Evolutionary conservation across 2,797 vertebrate species (phyloP).

Genomic region (Rhyacichthys aspro): DNA sequence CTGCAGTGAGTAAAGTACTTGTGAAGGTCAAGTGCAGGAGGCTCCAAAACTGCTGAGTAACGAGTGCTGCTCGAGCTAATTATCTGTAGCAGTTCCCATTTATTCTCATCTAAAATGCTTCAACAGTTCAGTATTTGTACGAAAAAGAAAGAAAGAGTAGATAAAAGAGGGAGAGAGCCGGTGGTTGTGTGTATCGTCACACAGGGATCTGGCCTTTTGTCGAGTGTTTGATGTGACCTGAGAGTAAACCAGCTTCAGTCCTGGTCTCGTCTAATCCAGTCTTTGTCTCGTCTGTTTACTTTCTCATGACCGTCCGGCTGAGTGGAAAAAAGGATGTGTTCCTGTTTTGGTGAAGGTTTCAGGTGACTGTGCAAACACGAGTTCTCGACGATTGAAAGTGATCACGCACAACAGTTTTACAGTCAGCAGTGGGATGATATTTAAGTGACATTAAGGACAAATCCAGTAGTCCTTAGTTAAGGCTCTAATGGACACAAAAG

Average conservation of each 20-base stretch:
- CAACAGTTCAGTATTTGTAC: too few relatives aligned
- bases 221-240: slow-evolving; percentile 42
- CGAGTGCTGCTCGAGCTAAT: too few relatives aligned
- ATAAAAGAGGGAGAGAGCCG: slow-evolving; percentile 20
- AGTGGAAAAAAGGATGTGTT: background rate
- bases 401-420: background rate
- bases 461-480: too few relatives aligned
- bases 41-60: too few relatives aligned
- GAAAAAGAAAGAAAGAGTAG: background rate
- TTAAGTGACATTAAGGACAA: too few relatives aligned
- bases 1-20: too few relatives aligned
- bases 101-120: too few relatives aligned
- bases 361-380: slow-evolving; percentile 3
- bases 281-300: slow-evolving; percentile 45
- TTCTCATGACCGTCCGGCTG: slow-evolving; percentile 11
- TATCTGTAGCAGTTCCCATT: background rate
- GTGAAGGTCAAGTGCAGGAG: too few relatives aligned
- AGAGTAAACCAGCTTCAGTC: slow-evolving; percentile 51
- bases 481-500: too few relatives aligned
- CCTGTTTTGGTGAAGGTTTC: slow-evolving; percentile 17
- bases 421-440: too few relatives aligned
- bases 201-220: slow-evolving; percentile 32
- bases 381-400: background rate
- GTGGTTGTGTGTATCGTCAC: slow-evolving; percentile 11
- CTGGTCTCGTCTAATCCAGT: slow-evolving; percentile 33